phyloP scores from a whole-genome alignment of 1,140 invertebrate species.

The Drosophila hydei region DNA sequence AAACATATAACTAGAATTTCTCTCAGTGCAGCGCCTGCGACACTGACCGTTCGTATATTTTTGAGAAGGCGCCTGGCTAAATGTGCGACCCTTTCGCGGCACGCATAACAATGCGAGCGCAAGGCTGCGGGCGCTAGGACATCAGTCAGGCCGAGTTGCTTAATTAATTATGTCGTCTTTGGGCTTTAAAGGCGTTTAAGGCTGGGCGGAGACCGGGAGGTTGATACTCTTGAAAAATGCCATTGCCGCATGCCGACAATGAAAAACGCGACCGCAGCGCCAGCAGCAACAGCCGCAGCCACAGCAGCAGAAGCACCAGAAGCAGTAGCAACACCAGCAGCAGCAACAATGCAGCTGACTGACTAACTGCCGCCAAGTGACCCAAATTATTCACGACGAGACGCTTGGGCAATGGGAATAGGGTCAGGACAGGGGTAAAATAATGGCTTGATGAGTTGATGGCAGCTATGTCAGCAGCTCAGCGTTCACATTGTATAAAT shows the following conservation, averaged over 20 bases:
- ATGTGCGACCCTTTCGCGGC: constrained; percentile 70
- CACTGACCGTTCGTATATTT: constrained; percentile 42
- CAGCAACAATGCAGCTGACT: constrained; percentile 73
- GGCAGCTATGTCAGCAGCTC: constrained; percentile 25
- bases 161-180: constrained; percentile 83
- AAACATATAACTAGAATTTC: too few relatives aligned
- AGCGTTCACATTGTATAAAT: constrained; percentile 44
- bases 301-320: constrained; percentile 25
- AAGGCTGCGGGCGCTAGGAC: constrained; percentile 39
- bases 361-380: constrained; percentile 79
- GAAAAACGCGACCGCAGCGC: constrained; percentile 75
- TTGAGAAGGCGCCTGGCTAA: constrained; percentile 49
- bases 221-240: constrained; percentile 68
- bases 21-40: constrained; percentile 9
- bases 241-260: constrained; percentile 77
- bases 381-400: constrained; percentile 78
- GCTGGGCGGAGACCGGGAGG: constrained; percentile 1
- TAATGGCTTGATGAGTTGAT: constrained; percentile 47
- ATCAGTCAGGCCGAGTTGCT: constrained; percentile 76
- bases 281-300: constrained; percentile 41
- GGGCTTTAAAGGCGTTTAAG: constrained; percentile 79
- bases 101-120: constrained; percentile 72
- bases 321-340: constrained; percentile 22
- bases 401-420: constrained; percentile 16
- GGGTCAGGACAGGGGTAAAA: constrained; percentile 3